Base-by-base conservation (phyloP, 2,888 invertebrate genomes). In the Caenorhabditis sp. region DNA sequence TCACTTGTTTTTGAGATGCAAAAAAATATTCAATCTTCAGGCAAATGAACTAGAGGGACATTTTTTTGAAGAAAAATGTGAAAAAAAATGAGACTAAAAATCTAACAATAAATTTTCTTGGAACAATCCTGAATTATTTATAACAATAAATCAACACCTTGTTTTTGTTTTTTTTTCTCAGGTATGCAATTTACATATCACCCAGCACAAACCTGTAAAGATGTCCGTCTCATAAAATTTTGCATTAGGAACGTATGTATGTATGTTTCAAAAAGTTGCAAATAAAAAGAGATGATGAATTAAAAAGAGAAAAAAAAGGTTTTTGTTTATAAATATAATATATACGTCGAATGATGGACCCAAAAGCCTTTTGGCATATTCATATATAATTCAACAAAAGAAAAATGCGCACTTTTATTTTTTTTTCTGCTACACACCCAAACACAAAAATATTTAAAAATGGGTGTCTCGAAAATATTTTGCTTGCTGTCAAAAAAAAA, bases 311-410 rank as follows among this genome's bases (percentile, higher is more conserved):
- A 31, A 10, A 7, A 31, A 31, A 31, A 31, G 5, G 31, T 7
- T 31, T 31, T 31, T 31, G 10, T 31, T 31, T 31, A 31, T 31
- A 31, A 31, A 31, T 31, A 31, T 31, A 31, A 31, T 31, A 31
- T 31, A 31, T 31, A 31, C 31, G 4, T 10, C 38, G 60, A 69
- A 63, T 68, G 60, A 69, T 69, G 63, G 64, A 69, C 60, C 64
- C 60, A 60, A 63, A 59, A 49, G 60, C 69, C 57, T 64, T 64
- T 43, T 43, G 60, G 69, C 60, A 70, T 58, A 65, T 61, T 60
- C 38, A 70, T 70, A 53, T 65, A 70, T 70, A 65, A 70, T 70
- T 64, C 64, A 70, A 59, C n/a, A 57, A 57, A 31, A 65, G 64
- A 70, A 61, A 58, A 61, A 60, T 27, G 49, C 54, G 56, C 59